Evolutionary conservation across 2,113 vertebrate species (phyloP), one percentile per base, ranked within the genome.

Genomic region (Atherinomorus stipes): DNA sequence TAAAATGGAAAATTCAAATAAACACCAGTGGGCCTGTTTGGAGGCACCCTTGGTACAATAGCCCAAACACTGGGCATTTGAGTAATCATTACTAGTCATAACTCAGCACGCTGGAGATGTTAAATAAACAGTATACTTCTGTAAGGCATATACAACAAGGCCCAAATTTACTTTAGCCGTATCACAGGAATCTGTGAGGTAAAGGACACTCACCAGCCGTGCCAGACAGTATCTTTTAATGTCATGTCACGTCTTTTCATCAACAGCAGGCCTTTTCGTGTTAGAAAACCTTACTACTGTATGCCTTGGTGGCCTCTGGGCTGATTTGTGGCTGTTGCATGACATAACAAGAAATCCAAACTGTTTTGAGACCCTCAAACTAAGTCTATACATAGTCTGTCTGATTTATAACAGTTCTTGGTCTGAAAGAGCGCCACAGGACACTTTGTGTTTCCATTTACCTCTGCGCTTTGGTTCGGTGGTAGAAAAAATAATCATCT

Each of bases 1-100:
- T 94, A 94, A 95, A 94, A 93, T 94, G 91, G 93, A 94, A 93
- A 93, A 93, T 93, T 95, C 87, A 95, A 95, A 94, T 95, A 95
- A 95, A 95, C 94, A 94, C 84, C 78, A 77, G 81, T 6, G 51
- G 83, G 88, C 83, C 90, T 94, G 93, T 93, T 94, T 93, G 90
- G 87, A 94, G 89, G 91, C 93, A 90, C 82, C 83, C 70, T 79
- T 90, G 87, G 86, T 93, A 94, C 92, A 93, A 91, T 84, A 91
- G 87, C 90, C 90, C 91, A 91, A 92, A 92, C 89, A 92, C 85
- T 71, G 89, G 91, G 91, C 91, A 94, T 93, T 93, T 90, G 89
- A 93, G 94, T 93, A 90, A 93, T 94, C 92, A 92, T 93, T 91
- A 93, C 91, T 83, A 90, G 90, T 90, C 92, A 93, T 94, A 94